Percentiles rank a stretch among this genome's conserved stretches.
These are phyloP conservation scores for Redunca redunca DNA, from an alignment of 2,113 vertebrate genomes.

Conservation along the genomic window DNA sequence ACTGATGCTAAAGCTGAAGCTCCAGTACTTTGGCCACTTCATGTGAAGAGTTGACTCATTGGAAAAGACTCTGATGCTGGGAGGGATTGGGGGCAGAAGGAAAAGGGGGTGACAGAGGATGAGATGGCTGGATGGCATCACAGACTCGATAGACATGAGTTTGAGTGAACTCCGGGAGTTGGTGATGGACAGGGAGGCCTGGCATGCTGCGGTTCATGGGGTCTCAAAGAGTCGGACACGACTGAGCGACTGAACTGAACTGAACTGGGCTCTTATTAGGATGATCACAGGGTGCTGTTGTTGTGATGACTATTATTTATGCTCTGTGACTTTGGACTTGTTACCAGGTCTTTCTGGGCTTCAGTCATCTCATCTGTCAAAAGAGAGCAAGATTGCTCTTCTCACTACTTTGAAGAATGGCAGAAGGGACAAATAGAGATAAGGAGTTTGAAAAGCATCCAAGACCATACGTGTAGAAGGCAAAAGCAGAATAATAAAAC, in stretches of 20 bases:
- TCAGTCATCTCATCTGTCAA: background rate
- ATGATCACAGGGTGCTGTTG: background rate
- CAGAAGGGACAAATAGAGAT: background rate
- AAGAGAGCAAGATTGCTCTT: background rate
- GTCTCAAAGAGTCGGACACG: fast-evolving
- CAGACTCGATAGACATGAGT: fast-evolving
- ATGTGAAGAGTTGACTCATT: fast-evolving
- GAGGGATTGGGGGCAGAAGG: no score
- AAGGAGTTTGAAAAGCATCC: background rate
- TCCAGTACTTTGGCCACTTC: no score
- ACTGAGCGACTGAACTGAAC: no score
- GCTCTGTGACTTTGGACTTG: background rate
- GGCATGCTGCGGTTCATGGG: no score
- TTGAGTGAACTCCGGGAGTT: fast-evolving
- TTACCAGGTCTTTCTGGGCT: background rate
- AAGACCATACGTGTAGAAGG: background rate
- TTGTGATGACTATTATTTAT: background rate
- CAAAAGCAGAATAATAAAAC: background rate
- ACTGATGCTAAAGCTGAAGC: no score
- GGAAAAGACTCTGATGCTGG: no score
- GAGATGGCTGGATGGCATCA: no score
- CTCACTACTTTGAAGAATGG: background rate
- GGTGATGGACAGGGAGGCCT: no score
- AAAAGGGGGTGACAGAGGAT: no score
- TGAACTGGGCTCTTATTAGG: background rate